Conservation (phyloP, 2,888 invertebrate genomes). For the Drosophila koepferae region DNA sequence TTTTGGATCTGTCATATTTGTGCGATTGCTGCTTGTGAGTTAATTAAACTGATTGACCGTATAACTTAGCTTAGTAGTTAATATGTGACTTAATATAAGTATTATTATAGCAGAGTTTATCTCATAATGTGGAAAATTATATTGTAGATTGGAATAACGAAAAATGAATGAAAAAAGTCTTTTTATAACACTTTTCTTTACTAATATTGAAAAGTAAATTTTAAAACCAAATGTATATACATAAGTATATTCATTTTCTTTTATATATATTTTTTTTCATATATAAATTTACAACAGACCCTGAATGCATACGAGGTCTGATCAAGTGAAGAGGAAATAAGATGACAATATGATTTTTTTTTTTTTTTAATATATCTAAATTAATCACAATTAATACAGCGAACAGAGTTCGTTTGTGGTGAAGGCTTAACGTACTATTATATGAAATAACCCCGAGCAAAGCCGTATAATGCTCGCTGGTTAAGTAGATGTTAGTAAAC, state of each 20-base stretch:
- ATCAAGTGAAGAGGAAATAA: not conserved
- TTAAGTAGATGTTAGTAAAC: not conserved
- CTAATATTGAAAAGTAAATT: too few species aligned
- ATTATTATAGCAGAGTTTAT: not conserved
- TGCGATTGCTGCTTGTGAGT: not conserved
- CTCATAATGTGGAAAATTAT: not conserved
- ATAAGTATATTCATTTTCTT: too few species aligned
- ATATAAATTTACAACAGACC: not conserved
- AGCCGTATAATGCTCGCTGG: conserved; percentile 1
- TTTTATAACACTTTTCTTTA: not conserved
- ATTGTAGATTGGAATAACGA: not conserved
- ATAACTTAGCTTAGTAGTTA: not conserved
- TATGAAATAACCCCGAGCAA: not conserved
- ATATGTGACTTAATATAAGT: not conserved
- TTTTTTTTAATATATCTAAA: too few species aligned
- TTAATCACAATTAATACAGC: not conserved
- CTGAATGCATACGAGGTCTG: not conserved
- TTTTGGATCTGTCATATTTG: not conserved
- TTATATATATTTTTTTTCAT: too few species aligned
- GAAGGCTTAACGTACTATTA: not conserved
- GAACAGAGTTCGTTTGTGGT: not conserved
- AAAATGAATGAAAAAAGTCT: not conserved
- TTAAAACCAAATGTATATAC: too few species aligned
- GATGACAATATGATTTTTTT: not conserved
- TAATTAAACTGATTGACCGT: not conserved